Evolutionary conservation across 1,140 invertebrate genomes (phyloP), one percentile per base, ranked within the genome.

Genomic region (Arctopsyche grandis): DNA sequence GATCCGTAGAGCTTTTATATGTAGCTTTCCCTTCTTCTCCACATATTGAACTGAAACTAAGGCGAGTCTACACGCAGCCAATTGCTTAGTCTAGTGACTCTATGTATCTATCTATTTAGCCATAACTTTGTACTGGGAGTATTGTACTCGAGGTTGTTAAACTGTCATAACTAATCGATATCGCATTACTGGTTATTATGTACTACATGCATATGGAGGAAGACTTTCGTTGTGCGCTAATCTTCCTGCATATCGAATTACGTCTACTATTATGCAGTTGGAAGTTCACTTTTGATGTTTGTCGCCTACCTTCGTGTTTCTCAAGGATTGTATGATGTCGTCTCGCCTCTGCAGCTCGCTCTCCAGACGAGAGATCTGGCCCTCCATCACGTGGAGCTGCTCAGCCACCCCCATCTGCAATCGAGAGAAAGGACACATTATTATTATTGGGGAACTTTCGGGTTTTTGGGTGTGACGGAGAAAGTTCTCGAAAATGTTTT

Each of bases 351-450:
- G 79, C 22, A 83, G 70, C 73, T 83, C 82, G 52, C 75, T 66
- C 56, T 83, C 82, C 69, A 83, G 75, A 56, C 82, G 75, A 16
- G 80, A 79, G 38, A 83, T 83, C 75, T 83, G 79, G 48, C 78
- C 82, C 78, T 83, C 82, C 82, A 83, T 81, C 48, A 79, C 56
- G 46, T 79, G 82, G 82, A 83, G 82, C 70, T 81, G 82, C 24
- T 81, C 82, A 56, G 79, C 78, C 76, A 79, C 82, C 56, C 80
- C 79, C 82, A 83, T 83, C 82, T 83, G 26, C 10, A 76, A 63
- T 16, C 12, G 63, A 76, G 5, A 63, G 38, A 76, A 63, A 46
- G 26, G 24, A 69, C 14, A 14, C 14, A 29, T 10, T 22, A 10
- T 24, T 29, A 5, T 0, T 12, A 29, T 21, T 19, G 1, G 16